Percentiles rank a stretch among this genome's conserved stretches.
Evolutionary conservation across 2,797 vertebrate species (phyloP).

Genomic region (Hippocampus kuda): DNA sequence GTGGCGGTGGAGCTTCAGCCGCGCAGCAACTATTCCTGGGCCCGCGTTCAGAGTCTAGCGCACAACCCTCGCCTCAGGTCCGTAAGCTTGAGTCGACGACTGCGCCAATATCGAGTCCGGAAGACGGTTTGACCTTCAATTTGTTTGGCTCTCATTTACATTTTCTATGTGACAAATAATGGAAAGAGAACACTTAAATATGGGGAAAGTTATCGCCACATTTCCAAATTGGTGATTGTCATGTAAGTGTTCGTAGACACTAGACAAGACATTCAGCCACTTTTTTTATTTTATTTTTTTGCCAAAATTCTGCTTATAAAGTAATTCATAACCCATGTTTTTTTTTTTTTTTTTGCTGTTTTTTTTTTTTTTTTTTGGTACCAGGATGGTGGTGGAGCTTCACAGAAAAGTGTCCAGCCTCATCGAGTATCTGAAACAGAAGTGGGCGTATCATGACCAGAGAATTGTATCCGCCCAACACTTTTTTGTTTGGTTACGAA

Average conservation of each 20-base stretch:
- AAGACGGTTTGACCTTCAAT: not conserved
- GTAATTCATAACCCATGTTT: not conserved
- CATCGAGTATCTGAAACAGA: constrained; percentile 95
- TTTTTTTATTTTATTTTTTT: too few species aligned
- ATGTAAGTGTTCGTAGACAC: not conserved
- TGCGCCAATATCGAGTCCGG: not conserved
- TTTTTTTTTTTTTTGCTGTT: constrained; percentile 1
- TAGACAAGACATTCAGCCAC: too few species aligned
- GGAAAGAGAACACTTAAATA: not conserved
- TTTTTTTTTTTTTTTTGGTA: not conserved
- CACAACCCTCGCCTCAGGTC: constrained; percentile 97
- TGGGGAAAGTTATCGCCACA: not conserved
- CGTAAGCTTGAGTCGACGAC: constrained; percentile 1
- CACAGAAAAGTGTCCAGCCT: constrained; percentile 97
- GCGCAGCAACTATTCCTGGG: constrained; percentile 90
- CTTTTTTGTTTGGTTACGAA: not conserved
- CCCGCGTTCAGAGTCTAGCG: constrained; percentile 92
- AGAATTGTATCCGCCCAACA: constrained; percentile 84
- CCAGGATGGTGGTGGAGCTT: constrained; percentile 95
- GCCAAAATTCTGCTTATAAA: not conserved
- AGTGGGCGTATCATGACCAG: constrained; percentile 92
- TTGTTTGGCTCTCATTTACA: not conserved
- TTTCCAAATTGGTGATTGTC: not conserved
- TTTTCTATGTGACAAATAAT: not conserved
- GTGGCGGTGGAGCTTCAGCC: constrained; percentile 92